Percentiles rank a stretch among this genome's conserved stretches.
phyloP scores from a whole-genome alignment of 2,888 invertebrate genomes.

The Campaea margaritaria region DNA sequence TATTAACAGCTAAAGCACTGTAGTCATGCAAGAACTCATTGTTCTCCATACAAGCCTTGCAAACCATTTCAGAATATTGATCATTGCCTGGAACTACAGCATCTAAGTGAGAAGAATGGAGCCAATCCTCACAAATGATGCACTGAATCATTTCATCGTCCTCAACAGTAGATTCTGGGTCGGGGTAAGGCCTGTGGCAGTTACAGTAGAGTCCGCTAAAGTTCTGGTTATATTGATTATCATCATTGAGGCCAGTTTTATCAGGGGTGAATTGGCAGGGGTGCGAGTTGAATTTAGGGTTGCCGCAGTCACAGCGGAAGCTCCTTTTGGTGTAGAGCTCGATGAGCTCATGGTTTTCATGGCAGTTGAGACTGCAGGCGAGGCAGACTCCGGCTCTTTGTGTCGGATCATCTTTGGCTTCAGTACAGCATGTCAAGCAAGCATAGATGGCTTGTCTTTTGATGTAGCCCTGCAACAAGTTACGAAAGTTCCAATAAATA shows the following conservation, averaged over 20 bases:
- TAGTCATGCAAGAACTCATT: constrained; percentile 91
- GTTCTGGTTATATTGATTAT: constrained; percentile 96
- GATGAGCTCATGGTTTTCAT: constrained; percentile 97
- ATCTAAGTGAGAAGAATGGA: constrained; percentile 92
- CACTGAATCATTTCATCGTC: constrained; percentile 99
- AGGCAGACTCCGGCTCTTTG: constrained; percentile 94
- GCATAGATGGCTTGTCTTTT: constrained; percentile 97
- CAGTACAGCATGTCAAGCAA: constrained; percentile 94
- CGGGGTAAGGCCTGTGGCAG: constrained; percentile 97
- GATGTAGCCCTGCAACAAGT: constrained; percentile 91
- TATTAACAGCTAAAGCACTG: constrained; percentile 75
- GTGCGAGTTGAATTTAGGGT: constrained; percentile 88
- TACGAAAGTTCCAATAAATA: too few relatives aligned
- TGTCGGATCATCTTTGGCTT: constrained; percentile 83
- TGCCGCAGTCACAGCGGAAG: constrained; percentile 98
- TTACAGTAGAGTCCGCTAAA: constrained; percentile 96
- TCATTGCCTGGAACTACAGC: constrained; percentile 83
- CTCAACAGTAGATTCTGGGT: constrained; percentile 89
- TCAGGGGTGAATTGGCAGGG: constrained; percentile 88
- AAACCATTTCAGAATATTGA: constrained; percentile 93
- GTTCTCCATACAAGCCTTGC: constrained; percentile 90
- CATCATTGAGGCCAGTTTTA: constrained; percentile 87
- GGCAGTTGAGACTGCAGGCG: constrained; percentile 97
- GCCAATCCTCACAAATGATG: constrained; percentile 99
- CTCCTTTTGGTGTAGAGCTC: constrained; percentile 98